A percentile compares a stretch with the other conserved stretches of the same genome.
These are phyloP conservation scores for Scaeva pyrastri DNA, from an alignment of 2,888 invertebrate genomes.

Conservation along the genomic window DNA sequence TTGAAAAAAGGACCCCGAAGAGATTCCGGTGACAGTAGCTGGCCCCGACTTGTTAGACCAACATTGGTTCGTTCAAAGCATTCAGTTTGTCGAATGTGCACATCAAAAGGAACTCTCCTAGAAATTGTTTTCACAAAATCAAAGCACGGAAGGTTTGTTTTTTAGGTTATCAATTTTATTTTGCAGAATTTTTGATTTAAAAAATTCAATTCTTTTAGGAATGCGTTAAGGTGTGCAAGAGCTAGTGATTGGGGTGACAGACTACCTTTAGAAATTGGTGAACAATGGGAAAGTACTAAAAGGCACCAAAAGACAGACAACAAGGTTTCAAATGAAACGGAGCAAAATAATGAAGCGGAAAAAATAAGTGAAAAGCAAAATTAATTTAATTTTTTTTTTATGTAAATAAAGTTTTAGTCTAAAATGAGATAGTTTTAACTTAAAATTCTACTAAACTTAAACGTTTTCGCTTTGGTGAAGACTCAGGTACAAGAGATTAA, in stretches of 20 bases:
- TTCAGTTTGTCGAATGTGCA: constrained; percentile 91
- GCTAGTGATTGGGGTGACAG: constrained; percentile 92
- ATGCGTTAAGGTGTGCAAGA: constrained; percentile 89
- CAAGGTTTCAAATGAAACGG: background rate
- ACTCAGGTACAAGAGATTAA: too few species aligned
- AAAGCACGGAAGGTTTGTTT: constrained; percentile 89
- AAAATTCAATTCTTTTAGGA: constrained; percentile 78
- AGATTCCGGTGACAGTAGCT: constrained; percentile 84
- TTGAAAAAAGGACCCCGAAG: constrained; percentile 89
- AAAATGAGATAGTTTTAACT: background rate
- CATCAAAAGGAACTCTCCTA: constrained; percentile 88
- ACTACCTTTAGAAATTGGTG: constrained; percentile 87
- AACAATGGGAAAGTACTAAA: constrained; percentile 62
- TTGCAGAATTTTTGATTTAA: background rate
- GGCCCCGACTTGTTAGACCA: constrained; percentile 93
- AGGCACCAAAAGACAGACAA: constrained; percentile 26
- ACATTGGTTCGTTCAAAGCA: constrained; percentile 89
- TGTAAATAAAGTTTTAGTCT: constrained; percentile 37
- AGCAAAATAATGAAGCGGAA: background rate
- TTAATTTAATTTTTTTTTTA: background rate
- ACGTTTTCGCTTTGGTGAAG: too few species aligned
- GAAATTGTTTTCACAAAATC: constrained; percentile 91
- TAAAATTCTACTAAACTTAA: too few species aligned
- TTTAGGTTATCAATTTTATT: background rate
- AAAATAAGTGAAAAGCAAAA: constrained; percentile 20